A percentile compares a stretch with the other conserved stretches of the same genome.
phyloP scores from a whole-genome alignment of 1,140 invertebrate species.

The Pteromalus puparum region DNA sequence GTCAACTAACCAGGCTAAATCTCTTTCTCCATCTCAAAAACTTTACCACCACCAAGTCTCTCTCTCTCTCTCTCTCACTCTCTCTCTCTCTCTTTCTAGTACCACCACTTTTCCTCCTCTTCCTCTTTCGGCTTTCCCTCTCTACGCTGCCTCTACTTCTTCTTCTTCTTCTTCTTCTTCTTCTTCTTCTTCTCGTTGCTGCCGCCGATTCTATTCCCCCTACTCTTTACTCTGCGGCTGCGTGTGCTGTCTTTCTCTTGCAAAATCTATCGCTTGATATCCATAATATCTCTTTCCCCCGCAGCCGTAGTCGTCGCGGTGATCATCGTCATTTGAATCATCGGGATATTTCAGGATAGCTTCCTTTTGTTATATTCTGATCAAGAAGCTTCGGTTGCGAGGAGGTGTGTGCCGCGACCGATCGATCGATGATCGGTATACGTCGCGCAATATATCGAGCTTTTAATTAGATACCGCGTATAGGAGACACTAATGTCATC shows the following conservation, averaged over 20 bases:
- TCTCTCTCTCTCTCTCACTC: slow-evolving; percentile 53
- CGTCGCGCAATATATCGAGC: not conserved
- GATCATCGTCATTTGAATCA: slow-evolving; percentile 26
- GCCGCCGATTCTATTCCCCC: slow-evolving; percentile 22
- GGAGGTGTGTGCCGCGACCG: too few relatives aligned
- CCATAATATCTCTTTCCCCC: not conserved
- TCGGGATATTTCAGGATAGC: slow-evolving; percentile 28
- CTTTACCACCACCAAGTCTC: slow-evolving; percentile 62
- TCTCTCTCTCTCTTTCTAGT: slow-evolving; percentile 33
- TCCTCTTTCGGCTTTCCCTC: slow-evolving; percentile 42
- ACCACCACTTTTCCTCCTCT: slow-evolving; percentile 47
- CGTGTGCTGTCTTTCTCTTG: slow-evolving; percentile 42
- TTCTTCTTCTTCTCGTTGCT: too few relatives aligned
- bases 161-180: too few relatives aligned
- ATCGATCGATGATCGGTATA: too few relatives aligned
- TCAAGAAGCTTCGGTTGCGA: too few relatives aligned
- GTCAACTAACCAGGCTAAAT: slow-evolving; percentile 74
- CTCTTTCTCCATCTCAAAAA: slow-evolving; percentile 65
- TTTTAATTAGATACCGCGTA: too few relatives aligned
- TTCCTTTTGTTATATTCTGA: not conserved
- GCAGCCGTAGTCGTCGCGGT: not conserved
- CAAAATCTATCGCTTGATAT: slow-evolving; percentile 51
- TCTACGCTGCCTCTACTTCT: slow-evolving; percentile 55
- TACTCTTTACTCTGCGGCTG: not conserved
- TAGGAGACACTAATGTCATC: too few relatives aligned